These are phyloP conservation scores for Phylloscopus collybita DNA, from an alignment of 2,797 vertebrate genomes.

Conservation along the genomic window DNA sequence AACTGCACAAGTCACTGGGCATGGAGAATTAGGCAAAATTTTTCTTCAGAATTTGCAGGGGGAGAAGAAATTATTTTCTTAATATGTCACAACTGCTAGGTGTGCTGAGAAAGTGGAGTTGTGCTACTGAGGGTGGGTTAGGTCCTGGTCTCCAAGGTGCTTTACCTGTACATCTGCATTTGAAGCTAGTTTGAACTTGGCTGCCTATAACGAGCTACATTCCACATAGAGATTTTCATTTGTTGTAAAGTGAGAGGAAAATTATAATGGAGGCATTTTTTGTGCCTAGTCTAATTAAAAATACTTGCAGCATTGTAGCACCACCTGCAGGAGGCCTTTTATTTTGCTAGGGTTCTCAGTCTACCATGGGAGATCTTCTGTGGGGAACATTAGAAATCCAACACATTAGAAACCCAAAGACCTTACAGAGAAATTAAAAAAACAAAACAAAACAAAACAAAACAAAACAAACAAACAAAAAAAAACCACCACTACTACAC, in stretches of 20 bases:
- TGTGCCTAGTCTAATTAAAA: conserved; percentile 30
- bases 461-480: no score
- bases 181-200: not conserved
- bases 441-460: not conserved
- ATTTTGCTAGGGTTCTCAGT: conserved; percentile 17
- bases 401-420: not conserved
- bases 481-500: not conserved
- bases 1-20: not conserved
- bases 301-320: conserved; percentile 72
- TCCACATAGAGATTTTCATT: not conserved
- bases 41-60: not conserved
- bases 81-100: not conserved
- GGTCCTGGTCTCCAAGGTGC: not conserved
- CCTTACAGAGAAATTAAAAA: not conserved
- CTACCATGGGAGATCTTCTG: not conserved
- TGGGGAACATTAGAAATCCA: not conserved
- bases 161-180: not conserved
- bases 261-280: not conserved
- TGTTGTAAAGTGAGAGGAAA: not conserved
- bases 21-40: not conserved
- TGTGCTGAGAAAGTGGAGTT: not conserved
- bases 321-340: conserved; percentile 78
- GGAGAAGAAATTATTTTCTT: not conserved
- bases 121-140: not conserved
- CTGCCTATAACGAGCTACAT: not conserved